Evolutionary conservation across 2,888 invertebrate genomes (phyloP).

Genomic region (Nowickia ferox): DNA sequence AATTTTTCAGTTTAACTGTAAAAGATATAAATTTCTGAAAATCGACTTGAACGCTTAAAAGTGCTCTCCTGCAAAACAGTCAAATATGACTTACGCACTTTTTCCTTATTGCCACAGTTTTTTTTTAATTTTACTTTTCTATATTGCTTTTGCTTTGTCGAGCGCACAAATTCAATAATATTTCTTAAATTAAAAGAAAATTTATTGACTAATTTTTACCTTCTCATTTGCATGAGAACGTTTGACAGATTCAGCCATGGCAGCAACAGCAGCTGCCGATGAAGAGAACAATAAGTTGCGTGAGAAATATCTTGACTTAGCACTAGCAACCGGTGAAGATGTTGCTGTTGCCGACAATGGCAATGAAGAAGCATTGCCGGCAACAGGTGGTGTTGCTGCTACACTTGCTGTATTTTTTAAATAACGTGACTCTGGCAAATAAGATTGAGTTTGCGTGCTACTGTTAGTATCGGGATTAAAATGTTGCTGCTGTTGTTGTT

Average conservation of each 20-base stretch:
- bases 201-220: slow-evolving; percentile 66
- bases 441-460: slow-evolving; percentile 45
- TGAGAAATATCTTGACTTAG: slow-evolving; percentile 76
- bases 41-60: too few relatives aligned
- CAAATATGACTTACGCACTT: too few relatives aligned
- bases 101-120: too few relatives aligned
- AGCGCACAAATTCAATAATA: not conserved
- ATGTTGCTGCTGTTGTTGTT: slow-evolving; percentile 44
- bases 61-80: too few relatives aligned
- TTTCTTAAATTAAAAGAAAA: slow-evolving; percentile 33
- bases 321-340: slow-evolving; percentile 1
- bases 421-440: slow-evolving; percentile 51
- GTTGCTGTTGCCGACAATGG: slow-evolving; percentile 20
- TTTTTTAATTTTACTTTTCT: too few relatives aligned
- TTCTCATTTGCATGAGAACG: slow-evolving; percentile 73
- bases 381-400: slow-evolving; percentile 43
- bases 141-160: not conserved
- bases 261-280: slow-evolving; percentile 77
- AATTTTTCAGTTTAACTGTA: too few relatives aligned
- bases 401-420: slow-evolving; percentile 37
- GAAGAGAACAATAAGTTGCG: slow-evolving; percentile 85
- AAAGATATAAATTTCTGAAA: too few relatives aligned
- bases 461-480: not conserved
- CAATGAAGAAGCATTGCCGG: not conserved
- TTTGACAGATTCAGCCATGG: slow-evolving; percentile 75